Evolutionary conservation across 2,113 vertebrate genomes (phyloP).

Genomic region (Bambusicola thoracicus): DNA sequence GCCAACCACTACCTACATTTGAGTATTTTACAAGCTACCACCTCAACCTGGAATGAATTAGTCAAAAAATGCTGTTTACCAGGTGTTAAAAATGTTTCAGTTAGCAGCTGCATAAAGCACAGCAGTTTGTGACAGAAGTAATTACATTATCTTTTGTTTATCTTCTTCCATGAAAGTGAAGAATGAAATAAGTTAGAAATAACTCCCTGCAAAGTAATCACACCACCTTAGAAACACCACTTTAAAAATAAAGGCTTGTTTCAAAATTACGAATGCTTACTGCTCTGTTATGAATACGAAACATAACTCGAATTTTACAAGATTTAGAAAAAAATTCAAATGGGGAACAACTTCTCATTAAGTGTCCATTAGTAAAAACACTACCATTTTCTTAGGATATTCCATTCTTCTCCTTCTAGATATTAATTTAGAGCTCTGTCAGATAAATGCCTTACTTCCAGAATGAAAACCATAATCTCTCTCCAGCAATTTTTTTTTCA

Average conservation of each 20-base stretch:
- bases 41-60: not conserved
- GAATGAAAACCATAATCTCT: not conserved
- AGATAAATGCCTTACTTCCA: not conserved
- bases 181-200: not conserved
- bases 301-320: not conserved
- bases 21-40: not conserved
- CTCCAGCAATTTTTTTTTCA: not conserved
- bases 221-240: not conserved
- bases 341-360: not conserved
- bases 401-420: not conserved
- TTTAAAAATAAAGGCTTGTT: not conserved
- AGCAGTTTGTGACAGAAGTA: not conserved
- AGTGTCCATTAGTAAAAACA: not conserved
- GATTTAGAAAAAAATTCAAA: not conserved
- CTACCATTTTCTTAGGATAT: not conserved
- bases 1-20: not conserved
- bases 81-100: slow-evolving; percentile 13
- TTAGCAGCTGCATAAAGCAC: not conserved
- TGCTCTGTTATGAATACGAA: not conserved
- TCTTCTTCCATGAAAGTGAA: not conserved
- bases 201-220: not conserved
- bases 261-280: not conserved
- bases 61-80: slow-evolving; percentile 18
- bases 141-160: not conserved
- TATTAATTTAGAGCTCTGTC: not conserved